Base-by-base conservation (phyloP, 1,140 invertebrate genomes). In the Drosophila bocqueti region DNA sequence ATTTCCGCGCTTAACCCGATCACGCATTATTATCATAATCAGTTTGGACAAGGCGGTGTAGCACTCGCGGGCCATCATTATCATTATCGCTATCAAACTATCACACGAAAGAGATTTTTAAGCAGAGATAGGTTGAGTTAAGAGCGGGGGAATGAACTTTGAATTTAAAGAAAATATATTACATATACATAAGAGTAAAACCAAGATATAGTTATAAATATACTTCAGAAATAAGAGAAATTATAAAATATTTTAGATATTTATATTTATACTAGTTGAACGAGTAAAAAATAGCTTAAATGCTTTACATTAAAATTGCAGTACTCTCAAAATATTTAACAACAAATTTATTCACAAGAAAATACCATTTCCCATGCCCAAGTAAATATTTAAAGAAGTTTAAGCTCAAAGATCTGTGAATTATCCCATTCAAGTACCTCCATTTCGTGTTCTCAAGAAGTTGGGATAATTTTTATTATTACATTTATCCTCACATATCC, bases 21-120 rank as follows among this genome's bases (percentile, higher is more conserved):
- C 81, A 77, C 83, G 84, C 84, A 89, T 87, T 83, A 89, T 87
- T 87, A 87, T 80, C 64, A 87, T 83, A 87, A 80, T 86, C 79
- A 76, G 68, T 46, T 57, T 47, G 38, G 34, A 63, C 36, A 42
- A 66, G 61, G 29, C 40, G 55, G 31, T 62, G 64, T 52, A 46
- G 57, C 40, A 59, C 55, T 62, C 42, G 42, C 45, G 45, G 50
- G 38, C 45, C 68, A 75, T 73, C 68, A 82, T 68, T 80, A 84
- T 81, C 82, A 84, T 69, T 86, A 85, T 82, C 68, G 61, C 47
- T 83, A 85, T 85, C 82, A 86, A 66, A 54, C 43, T 65, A 58
- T 63, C 52, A 42, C 52, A 67, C 58, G 68, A 59, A 45, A n/a
- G 46, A 43, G 73, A 73, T 50, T 57, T 75, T 63, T 18, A 10